Evolutionary conservation across 1,140 invertebrate species (phyloP).

Genomic region (Drosophila melanica): DNA sequence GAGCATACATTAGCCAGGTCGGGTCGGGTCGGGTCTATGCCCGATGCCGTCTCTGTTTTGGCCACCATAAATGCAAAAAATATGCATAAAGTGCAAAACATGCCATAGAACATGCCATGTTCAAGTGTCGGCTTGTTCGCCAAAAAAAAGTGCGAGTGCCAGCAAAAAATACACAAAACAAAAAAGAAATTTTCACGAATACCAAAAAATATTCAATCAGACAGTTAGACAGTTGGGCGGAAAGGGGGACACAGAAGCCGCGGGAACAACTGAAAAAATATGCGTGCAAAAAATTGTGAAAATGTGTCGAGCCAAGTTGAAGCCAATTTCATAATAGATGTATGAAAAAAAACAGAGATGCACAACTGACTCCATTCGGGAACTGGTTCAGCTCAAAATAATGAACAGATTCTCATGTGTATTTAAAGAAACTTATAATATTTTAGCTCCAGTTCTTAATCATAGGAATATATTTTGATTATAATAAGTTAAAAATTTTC

Average conservation of each 20-base stretch:
- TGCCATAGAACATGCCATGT: constrained; percentile 31
- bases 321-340: constrained; percentile 17
- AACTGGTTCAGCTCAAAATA: not conserved
- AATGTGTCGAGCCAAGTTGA: constrained; percentile 18
- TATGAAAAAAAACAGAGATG: not conserved
- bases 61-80: constrained; percentile 74
- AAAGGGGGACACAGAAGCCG: not conserved
- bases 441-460: too few relatives aligned
- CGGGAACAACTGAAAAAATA: constrained; percentile 8
- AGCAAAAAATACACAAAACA: constrained; percentile 33
- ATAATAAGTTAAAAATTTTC: too few relatives aligned
- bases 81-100: constrained; percentile 72
- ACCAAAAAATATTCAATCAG: constrained; percentile 73
- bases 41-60: constrained; percentile 36
- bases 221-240: constrained; percentile 26
- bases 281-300: constrained; percentile 56
- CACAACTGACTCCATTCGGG: not conserved
- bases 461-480: too few relatives aligned
- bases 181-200: constrained; percentile 46
- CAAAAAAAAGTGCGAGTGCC: constrained; percentile 50
- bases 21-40: not conserved
- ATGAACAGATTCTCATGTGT: too few relatives aligned
- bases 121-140: constrained; percentile 27
- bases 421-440: too few relatives aligned
- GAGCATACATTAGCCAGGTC: constrained; percentile 66